Evolutionary conservation across 2,888 invertebrate genomes (phyloP).

Genomic region (Marasmarcha lunaedactyla): DNA sequence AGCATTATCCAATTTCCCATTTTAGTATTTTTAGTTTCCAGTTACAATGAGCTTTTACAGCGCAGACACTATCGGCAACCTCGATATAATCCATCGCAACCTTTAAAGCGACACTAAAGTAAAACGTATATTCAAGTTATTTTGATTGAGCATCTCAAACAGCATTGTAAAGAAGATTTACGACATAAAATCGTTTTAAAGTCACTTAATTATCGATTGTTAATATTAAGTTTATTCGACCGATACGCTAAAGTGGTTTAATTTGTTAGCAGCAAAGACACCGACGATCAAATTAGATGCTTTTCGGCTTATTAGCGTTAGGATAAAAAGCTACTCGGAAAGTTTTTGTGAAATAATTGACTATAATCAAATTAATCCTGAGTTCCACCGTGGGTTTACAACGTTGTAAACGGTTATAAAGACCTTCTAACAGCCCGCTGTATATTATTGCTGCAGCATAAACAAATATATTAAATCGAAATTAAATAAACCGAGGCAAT

Average conservation of each 20-base stretch:
- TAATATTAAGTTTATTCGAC: slow-evolving; percentile 60
- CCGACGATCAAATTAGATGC: slow-evolving; percentile 65
- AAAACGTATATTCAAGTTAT: no score
- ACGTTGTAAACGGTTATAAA: slow-evolving; percentile 66
- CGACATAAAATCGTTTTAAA: slow-evolving; percentile 45
- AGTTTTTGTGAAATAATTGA: slow-evolving; percentile 66
- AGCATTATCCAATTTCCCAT: slow-evolving; percentile 71
- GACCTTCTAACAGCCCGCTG: slow-evolving; percentile 51
- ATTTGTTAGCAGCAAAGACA: slow-evolving; percentile 65
- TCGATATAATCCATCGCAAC: no score
- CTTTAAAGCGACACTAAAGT: not conserved
- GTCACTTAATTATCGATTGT: slow-evolving; percentile 66
- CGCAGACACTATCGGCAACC: slow-evolving; percentile 17
- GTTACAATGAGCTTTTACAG: slow-evolving; percentile 69
- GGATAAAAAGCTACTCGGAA: slow-evolving; percentile 52
- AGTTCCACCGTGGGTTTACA: slow-evolving; percentile 69
- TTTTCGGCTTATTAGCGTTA: slow-evolving; percentile 65
- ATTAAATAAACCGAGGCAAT: slow-evolving; percentile 1
- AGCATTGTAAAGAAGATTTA: slow-evolving; percentile 20
- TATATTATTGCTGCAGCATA: slow-evolving; percentile 37
- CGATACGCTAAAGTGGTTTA: slow-evolving; percentile 68
- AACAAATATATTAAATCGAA: slow-evolving; percentile 16
- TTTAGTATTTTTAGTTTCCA: slow-evolving; percentile 66
- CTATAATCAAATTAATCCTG: slow-evolving; percentile 70
- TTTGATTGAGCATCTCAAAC: slow-evolving; percentile 29